Percentiles rank a stretch among this genome's conserved stretches.
phyloP scores from a whole-genome alignment of 2,113 vertebrate species.

The Caranx melampygus region DNA sequence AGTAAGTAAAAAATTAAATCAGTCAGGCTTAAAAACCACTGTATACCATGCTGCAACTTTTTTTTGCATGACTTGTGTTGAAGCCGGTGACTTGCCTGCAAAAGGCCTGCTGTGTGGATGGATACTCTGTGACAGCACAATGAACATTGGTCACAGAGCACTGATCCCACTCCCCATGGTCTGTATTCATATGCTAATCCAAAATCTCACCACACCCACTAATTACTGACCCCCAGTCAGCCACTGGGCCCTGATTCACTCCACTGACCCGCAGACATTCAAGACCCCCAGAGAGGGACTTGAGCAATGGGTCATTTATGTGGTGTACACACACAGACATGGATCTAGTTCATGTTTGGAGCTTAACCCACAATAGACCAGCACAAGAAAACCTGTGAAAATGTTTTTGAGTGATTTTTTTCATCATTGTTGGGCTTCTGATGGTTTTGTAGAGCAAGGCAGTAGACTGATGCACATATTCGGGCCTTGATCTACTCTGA shows the following conservation, averaged over 20 bases:
- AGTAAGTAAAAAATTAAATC: conserved; percentile 37
- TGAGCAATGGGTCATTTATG: conserved; percentile 23
- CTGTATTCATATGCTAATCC: conserved; percentile 76
- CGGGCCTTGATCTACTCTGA: neutral
- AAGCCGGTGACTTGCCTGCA: conserved; percentile 42
- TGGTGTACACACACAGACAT: conserved; percentile 1
- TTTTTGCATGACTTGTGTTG: conserved; percentile 32
- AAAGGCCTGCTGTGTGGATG: conserved; percentile 18
- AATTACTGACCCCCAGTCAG: conserved; percentile 55
- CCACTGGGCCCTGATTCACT: conserved; percentile 53
- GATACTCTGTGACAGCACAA: conserved; percentile 36
- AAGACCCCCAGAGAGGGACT: conserved; percentile 22
- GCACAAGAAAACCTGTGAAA: no score
- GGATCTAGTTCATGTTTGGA: conserved; percentile 17
- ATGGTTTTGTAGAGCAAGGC: neutral
- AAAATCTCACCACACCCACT: conserved; percentile 44
- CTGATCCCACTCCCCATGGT: conserved; percentile 60
- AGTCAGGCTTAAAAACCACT: conserved; percentile 34
- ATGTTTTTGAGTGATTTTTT: no score
- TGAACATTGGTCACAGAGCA: conserved; percentile 29
- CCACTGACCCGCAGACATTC: conserved; percentile 58
- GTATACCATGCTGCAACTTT: conserved; percentile 31
- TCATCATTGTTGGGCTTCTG: neutral
- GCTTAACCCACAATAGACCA: neutral
- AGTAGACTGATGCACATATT: neutral